Base-by-base conservation (phyloP, 2,113 vertebrate species). In the Butorides virescens region DNA sequence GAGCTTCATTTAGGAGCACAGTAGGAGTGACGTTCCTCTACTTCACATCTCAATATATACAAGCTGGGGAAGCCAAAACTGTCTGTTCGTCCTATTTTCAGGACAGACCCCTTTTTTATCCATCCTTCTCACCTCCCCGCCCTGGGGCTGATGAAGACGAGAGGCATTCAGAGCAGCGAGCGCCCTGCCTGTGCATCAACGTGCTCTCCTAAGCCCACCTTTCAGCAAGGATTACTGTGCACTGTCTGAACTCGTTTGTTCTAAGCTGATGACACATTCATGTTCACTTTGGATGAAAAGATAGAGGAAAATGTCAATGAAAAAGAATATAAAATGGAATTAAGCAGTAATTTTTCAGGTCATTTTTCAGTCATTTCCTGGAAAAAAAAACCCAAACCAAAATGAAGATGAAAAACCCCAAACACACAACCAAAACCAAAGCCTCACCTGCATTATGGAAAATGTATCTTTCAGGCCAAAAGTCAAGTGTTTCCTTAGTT, bases 1-100 rank as follows among this genome's bases (percentile, higher is more conserved):
- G 50, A 39, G 44, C 21, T 80, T 67, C 5, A 3, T 55, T 75
- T 30, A 20, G 25, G 44, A 65, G 50, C 55, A 25, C 37, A 53
- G 12, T 3, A 65, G 50, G 4, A 59, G 25, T 8, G 14, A 37
- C 0, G 1, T 11, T 62, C 17, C 25, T 21, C 42, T 18, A 6
- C 30, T 50, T 74, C 55, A 29, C 49, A 59, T 16, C 14, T 44
- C 37, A 19, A 3, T 27, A 19, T 5, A 32, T 0, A 49, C 9
- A 25, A 34, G 34, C 36, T 56, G 9, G 6, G 20, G 36, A 71
- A 92, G 32, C 3, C 34, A n/a, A n/a, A 55, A 37, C 8, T 3
- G 3, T 18, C 63, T 21, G 23, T 18, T 58, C 21, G 23, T 42
- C 46, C 12, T 7, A 2, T 53, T 65, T 58, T 68, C 65, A 77